Conservation (phyloP, 2,888 invertebrate species). For the Rhopalosiphum nymphaeae region DNA sequence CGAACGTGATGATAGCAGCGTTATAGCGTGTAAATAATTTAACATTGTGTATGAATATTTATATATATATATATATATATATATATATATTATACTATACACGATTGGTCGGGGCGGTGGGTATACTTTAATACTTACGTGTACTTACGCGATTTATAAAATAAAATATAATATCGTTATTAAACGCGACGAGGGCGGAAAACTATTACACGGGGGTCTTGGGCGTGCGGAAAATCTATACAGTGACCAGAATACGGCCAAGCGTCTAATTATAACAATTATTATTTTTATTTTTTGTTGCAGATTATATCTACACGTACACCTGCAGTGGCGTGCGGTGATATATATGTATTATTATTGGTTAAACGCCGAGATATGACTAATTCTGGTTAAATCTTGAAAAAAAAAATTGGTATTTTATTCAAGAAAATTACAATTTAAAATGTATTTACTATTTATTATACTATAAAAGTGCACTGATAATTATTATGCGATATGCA, state of each 20-base stretch:
- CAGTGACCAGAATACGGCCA: not conserved
- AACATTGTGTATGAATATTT: too few relatives aligned
- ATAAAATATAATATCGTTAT: not conserved
- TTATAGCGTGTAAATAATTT: not conserved
- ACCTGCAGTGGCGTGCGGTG: too few relatives aligned
- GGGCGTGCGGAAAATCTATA: not conserved
- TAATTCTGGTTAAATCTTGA: too few relatives aligned
- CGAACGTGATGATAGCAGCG: not conserved
- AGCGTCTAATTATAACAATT: not conserved
- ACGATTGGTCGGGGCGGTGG: not conserved
- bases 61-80: not conserved
- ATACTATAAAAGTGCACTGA: too few relatives aligned
- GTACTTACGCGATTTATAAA: not conserved
- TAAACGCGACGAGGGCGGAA: not conserved
- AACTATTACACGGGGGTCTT: not conserved
- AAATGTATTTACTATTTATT: too few relatives aligned
- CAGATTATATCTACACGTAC: not conserved
- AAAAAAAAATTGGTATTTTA: too few relatives aligned
- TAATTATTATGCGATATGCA: too few relatives aligned
- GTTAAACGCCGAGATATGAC: too few relatives aligned
- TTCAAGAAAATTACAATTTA: too few relatives aligned
- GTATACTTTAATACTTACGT: not conserved
- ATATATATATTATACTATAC: not conserved
- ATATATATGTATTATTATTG: too few relatives aligned
- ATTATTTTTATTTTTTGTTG: not conserved